Evolutionary conservation across 2,113 vertebrate genomes (phyloP), one percentile per base, ranked within the genome.

Genomic region (Phyllostomus hastatus): DNA sequence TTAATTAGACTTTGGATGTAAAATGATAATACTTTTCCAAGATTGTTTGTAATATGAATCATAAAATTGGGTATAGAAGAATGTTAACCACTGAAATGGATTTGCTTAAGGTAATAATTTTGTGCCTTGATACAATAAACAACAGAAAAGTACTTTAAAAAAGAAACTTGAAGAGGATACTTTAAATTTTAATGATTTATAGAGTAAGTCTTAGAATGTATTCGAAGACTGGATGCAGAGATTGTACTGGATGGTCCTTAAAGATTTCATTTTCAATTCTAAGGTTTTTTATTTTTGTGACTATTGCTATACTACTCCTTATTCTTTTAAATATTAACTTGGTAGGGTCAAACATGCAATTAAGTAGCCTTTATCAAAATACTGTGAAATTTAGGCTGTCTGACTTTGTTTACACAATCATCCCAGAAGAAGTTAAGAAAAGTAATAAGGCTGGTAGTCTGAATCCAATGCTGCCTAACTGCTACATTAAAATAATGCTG

Each of bases 401-500:
- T 91, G 80, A 73, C 38, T 97, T 96, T 82, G 85, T 12, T 85
- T 48, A 72, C 46, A 48, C 50, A 88, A 38, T 88, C 70, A 93
- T 82, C 31, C 59, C 54, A 57, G 88, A 94, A 84, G 43, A 69
- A 61, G 24, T 17, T 43, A 54, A 54, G 48, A 46, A 50, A 7
- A 88, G 84, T 14, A 91, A 35, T 8, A 59, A 69, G 70, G 2
- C 38, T 87, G 4, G 24, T 83, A 83, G 75, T 64, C 20, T 94
- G 48, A 88, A 46, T 59, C 54, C 54, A 81, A 69, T 41, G 43
- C 67, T 94, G 17, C n/a, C 79, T 92, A 70, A 87, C 61, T 66
- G 15, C 61, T 83, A 1, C 93, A 87, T 96, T 95, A 93, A 95
- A 97, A 96, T 78, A 96, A 91, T 96, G 94, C 66, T 97, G 88